Percentiles rank a stretch among this genome's conserved stretches.
Conservation (phyloP, 1,140 invertebrate species). For the Oncopodura yosiiana region DNA sequence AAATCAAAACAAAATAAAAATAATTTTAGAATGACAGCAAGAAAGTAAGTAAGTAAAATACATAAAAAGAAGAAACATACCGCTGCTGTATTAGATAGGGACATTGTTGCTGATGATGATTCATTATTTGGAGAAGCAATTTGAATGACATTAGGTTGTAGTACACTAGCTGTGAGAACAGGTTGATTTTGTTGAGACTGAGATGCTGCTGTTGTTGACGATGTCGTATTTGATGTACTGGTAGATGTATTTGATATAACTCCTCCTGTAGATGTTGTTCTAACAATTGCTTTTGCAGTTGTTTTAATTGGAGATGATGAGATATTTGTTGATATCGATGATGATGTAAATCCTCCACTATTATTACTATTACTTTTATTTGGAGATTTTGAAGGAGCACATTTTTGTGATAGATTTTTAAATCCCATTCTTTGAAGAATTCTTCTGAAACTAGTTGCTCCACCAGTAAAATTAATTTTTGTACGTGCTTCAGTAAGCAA, state of each 20-base stretch:
- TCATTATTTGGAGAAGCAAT: too few species aligned
- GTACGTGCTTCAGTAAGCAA: slow-evolving; percentile 23
- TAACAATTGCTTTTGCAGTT: background rate
- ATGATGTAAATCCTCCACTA: too few species aligned
- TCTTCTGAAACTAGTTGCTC: slow-evolving; percentile 29
- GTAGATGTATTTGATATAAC: slow-evolving; percentile 4
- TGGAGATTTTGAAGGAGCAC: background rate
- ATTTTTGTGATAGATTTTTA: slow-evolving; percentile 20
- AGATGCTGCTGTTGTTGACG: slow-evolving; percentile 6
- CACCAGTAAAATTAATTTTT: slow-evolving; percentile 29
- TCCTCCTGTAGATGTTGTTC: background rate
- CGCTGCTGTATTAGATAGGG: too few species aligned
- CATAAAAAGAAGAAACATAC: too few species aligned
- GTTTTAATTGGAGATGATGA: background rate
- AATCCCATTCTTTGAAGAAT: slow-evolving; percentile 27
- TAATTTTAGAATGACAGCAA: too few species aligned
- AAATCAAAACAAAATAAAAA: too few species aligned
- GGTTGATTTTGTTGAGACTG: too few species aligned
- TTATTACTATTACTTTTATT: too few species aligned
- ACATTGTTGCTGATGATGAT: too few species aligned
- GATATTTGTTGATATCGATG: background rate
- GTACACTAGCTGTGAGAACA: too few species aligned
- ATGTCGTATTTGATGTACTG: slow-evolving; percentile 2
- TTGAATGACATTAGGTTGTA: too few species aligned
- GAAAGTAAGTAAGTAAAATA: too few species aligned